These are phyloP conservation scores for Cromileptes altivelis DNA, from an alignment of 2,113 vertebrate species.

Conservation along the genomic window DNA sequence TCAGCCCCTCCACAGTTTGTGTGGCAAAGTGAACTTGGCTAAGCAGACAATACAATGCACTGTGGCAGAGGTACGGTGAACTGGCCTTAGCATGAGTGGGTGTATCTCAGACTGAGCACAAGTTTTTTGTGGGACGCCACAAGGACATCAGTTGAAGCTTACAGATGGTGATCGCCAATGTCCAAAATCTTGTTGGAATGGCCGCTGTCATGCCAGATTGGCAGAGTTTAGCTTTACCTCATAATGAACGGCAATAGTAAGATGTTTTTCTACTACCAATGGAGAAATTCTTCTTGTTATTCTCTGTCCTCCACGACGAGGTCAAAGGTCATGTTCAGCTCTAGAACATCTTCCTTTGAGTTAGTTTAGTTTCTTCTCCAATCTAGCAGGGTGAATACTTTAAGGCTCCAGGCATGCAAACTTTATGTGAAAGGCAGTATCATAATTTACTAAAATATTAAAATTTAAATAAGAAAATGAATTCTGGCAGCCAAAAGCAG, in stretches of 20 bases:
- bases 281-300: background rate
- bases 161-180: constrained; percentile 27
- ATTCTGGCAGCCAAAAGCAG: background rate
- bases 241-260: background rate
- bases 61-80: constrained; percentile 1
- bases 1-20: background rate
- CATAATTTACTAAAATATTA: too few species aligned
- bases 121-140: constrained; percentile 47
- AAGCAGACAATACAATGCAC: background rate
- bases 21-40: constrained; percentile 29
- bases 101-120: constrained; percentile 37
- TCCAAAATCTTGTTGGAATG: background rate
- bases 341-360: background rate
- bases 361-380: background rate
- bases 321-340: constrained; percentile 21
- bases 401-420: too few species aligned
- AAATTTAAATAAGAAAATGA: background rate
- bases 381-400: background rate
- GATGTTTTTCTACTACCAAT: background rate
- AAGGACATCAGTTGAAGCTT: constrained; percentile 4
- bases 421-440: background rate
- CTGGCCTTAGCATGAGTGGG: constrained; percentile 21
- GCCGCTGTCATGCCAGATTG: background rate
- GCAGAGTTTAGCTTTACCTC: background rate
- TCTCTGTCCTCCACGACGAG: background rate